Conservation (phyloP, 1,140 invertebrate genomes). For the Atopsyche davidsoni region DNA sequence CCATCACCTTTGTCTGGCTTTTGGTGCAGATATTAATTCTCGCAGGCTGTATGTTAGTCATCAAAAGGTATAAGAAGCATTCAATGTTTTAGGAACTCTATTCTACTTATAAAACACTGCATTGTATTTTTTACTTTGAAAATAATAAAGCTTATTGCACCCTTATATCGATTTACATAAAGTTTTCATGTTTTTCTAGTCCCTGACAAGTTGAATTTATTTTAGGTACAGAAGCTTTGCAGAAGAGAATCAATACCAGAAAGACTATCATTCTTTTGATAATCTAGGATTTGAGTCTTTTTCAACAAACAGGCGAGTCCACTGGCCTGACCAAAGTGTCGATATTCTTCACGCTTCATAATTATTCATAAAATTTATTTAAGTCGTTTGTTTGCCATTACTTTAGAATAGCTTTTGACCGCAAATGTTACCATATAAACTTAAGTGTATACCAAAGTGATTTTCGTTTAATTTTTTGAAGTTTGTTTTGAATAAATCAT, state of each 20-base stretch:
- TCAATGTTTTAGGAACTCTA: background rate
- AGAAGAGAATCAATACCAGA: slow-evolving; percentile 42
- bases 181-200: too few species aligned
- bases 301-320: slow-evolving; percentile 42
- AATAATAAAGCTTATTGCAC: background rate
- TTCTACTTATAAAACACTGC: background rate
- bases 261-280: slow-evolving; percentile 48
- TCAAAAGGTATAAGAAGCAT: slow-evolving; percentile 38
- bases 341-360: slow-evolving; percentile 35
- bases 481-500: too few species aligned
- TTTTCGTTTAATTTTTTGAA: too few species aligned
- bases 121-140: background rate
- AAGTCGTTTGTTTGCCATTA: too few species aligned
- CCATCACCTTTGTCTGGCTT: slow-evolving; percentile 42
- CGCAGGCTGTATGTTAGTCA: slow-evolving; percentile 43
- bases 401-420: too few species aligned
- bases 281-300: slow-evolving; percentile 44
- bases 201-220: too few species aligned
- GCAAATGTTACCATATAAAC: too few species aligned
- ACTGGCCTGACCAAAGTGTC: slow-evolving; percentile 46
- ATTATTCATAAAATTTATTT: too few species aligned
- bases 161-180: too few species aligned
- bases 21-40: slow-evolving; percentile 42
- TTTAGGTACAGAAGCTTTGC: slow-evolving; percentile 43
- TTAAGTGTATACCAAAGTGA: too few species aligned